Percentiles rank a stretch among this genome's conserved stretches.
Conservation (phyloP, 2,888 invertebrate species). For the Seira ritae region DNA sequence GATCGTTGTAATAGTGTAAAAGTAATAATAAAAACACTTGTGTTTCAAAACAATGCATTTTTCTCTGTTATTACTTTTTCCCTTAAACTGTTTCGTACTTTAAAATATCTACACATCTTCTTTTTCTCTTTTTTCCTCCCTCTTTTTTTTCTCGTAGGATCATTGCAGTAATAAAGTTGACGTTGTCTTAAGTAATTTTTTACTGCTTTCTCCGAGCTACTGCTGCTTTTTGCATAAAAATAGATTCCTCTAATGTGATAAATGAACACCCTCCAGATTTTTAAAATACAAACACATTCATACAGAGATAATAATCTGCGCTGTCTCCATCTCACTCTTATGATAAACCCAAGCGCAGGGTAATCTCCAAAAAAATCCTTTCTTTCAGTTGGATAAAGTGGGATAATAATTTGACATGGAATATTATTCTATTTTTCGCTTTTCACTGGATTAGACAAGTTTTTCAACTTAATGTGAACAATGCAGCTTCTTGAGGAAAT, state of each 20-base stretch:
- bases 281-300: neutral
- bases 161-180: conserved; percentile 1
- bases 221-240: neutral
- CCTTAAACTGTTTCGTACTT: conserved; percentile 27
- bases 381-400: too few relatives aligned
- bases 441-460: too few relatives aligned
- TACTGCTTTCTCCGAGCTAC: conserved; percentile 12
- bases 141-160: neutral
- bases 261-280: conserved; percentile 49
- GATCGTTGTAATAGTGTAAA: neutral
- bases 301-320: neutral
- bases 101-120: conserved; percentile 29
- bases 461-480: too few relatives aligned
- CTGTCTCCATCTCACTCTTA: neutral
- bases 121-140: neutral
- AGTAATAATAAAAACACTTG: conserved; percentile 54
- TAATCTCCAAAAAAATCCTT: too few relatives aligned
- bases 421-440: too few relatives aligned
- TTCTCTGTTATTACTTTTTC: conserved; percentile 24
- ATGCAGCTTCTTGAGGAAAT: too few relatives aligned
- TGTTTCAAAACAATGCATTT: conserved; percentile 48
- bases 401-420: too few relatives aligned
- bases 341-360: too few relatives aligned
- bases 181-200: conserved; percentile 23
- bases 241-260: conserved; percentile 42